Evolutionary conservation across 2,113 vertebrate species (phyloP), one percentile per base, ranked within the genome.

Genomic region (Halcyon malimbica): DNA sequence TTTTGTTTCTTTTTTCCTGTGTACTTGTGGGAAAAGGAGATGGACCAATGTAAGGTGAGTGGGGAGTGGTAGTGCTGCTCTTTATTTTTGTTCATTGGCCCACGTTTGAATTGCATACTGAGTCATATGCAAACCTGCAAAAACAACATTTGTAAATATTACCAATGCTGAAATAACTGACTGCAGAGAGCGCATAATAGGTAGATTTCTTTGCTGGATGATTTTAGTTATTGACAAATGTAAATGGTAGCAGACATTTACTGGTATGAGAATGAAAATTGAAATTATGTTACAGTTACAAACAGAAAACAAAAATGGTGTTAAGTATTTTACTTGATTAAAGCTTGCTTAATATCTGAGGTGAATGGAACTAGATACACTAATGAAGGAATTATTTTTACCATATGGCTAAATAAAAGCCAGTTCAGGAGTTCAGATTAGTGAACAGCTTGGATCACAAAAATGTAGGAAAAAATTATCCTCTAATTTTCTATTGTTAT

Each of bases 401-500:
- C 53, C 77, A 2, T 42, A 70, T 28, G 31, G 90, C 89, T 90
- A 71, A 88, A 87, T 78, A 89, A 88, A 86, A 83, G 23, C 10
- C 42, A 25, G 54, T 53, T 92, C 50, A 91, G 65, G 29, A 94
- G n/a, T 67, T 93, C 25, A 71, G 53, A 89, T 92, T 79, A 73
- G 88, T 86, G 83, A 69, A 57, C 2, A 31, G 23, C 70, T 83
- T 83, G 57, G 9, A 48, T 83, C 29, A 68, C 26, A 60, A 17
- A 76, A 84, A 62, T 1, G 1, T 37, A 78, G 56, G 68, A 67
- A 63, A 78, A 94, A 90, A 94, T 75, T 57, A 39, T 68, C 42
- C 12, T 75, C 65, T 84, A 39, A 92, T 94, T 95, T 96, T 74
- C 83, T 84, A 15, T 65, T 59, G 18, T 92, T 87, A 91, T 84